Evolutionary conservation across 1,140 invertebrate species (phyloP).

Genomic region (Euschistus heros): DNA sequence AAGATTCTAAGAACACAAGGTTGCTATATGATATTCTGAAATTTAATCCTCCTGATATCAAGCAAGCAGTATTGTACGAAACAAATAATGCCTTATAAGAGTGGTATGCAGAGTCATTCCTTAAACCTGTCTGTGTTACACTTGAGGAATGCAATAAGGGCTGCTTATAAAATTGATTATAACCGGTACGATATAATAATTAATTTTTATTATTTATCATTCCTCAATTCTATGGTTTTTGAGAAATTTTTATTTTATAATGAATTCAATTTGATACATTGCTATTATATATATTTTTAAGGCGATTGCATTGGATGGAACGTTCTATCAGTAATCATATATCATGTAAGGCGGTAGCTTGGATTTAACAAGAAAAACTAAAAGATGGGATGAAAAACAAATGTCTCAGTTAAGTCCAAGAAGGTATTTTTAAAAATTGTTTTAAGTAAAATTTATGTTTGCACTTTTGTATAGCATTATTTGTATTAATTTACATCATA

Average conservation of each 20-base stretch:
- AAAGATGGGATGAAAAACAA: slow-evolving; percentile 98
- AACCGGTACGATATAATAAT: slow-evolving; percentile 64
- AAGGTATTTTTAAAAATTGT: slow-evolving; percentile 44
- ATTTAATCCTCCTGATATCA: slow-evolving; percentile 87
- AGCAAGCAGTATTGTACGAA: slow-evolving; percentile 94
- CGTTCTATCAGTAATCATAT: slow-evolving; percentile 97
- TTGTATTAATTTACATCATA: slow-evolving; percentile 14
- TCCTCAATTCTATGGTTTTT: background rate
- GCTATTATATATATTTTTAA: too few species aligned
- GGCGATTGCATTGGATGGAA: slow-evolving; percentile 94
- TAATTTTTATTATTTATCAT: slow-evolving; percentile 16
- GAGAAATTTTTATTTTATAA: background rate
- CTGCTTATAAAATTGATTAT: slow-evolving; percentile 87
- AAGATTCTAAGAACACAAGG: slow-evolving; percentile 89
- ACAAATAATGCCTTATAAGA: slow-evolving; percentile 98
- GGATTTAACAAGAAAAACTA: slow-evolving; percentile 92
- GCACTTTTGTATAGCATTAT: slow-evolving; percentile 1
- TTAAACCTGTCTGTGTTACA: slow-evolving; percentile 97
- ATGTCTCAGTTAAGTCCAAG: slow-evolving; percentile 76
- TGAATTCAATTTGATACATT: background rate
- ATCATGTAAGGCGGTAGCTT: slow-evolving; percentile 96
- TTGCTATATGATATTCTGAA: slow-evolving; percentile 94
- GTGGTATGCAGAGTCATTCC: too few species aligned
- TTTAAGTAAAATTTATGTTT: background rate
- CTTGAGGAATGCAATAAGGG: slow-evolving; percentile 95